Conservation (phyloP, 2,888 invertebrate genomes). For the Brachyptera putata region DNA sequence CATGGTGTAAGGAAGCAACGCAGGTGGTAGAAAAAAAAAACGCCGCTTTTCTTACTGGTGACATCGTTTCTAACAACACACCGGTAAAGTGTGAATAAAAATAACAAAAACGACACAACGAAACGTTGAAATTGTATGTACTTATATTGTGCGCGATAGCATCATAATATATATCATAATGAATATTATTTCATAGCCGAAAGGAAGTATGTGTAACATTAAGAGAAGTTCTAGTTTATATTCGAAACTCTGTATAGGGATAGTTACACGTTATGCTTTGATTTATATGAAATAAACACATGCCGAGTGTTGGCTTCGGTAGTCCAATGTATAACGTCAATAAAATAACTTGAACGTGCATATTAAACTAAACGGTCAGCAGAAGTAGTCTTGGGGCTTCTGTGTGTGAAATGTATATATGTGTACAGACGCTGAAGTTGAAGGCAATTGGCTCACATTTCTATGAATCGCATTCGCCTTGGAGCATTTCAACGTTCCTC, state of each 20-base stretch:
- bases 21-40: conserved; percentile 28
- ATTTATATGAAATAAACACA: too few species aligned
- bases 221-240: too few species aligned
- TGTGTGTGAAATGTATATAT: neutral
- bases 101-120: conserved; percentile 10
- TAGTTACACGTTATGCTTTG: too few species aligned
- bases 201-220: too few species aligned
- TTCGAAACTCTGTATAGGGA: too few species aligned
- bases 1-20: conserved; percentile 23
- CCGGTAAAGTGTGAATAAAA: conserved; percentile 16
- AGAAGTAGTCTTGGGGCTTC: neutral
- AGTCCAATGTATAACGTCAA: too few species aligned
- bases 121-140: neutral
- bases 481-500: too few species aligned
- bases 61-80: conserved; percentile 26
- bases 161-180: too few species aligned
- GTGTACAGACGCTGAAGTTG: neutral
- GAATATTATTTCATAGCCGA: too few species aligned
- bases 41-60: conserved; percentile 22
- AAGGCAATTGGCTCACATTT: neutral
- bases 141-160: too few species aligned
- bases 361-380: neutral
- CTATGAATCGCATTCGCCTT: neutral
- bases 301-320: too few species aligned
- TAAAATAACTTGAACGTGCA: neutral